Evolutionary conservation across 2,113 vertebrate genomes (phyloP), one percentile per base, ranked within the genome.

Genomic region (Gadus chalcogrammus): DNA sequence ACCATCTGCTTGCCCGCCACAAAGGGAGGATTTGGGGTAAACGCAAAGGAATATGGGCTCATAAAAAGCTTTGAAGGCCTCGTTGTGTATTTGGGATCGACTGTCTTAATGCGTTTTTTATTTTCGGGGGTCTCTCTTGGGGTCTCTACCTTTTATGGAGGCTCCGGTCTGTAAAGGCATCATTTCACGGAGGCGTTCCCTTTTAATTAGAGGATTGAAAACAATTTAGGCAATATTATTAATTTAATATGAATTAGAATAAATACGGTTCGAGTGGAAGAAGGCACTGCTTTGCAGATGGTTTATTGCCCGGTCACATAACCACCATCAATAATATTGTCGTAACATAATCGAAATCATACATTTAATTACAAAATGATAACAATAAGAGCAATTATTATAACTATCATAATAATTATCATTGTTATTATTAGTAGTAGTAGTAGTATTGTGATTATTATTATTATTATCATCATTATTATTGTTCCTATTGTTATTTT

Each of bases 1-100:
- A 96, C 95, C 96, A 99, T 97, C 95, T 99, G 97, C 95, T 95
- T 93, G 93, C 90, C 92, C 92, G 92, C 88, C 93, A 97, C 95
- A 98, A 98, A 95, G 91, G 94, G 92, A 89, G 95, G 96, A 97
- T 97, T 97, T 92, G 90, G 80, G 73, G 31, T 82, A 73, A 84
- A 70, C 88, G 89, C 90, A 84, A 84, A 86, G 84, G 87, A 85
- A 89, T 89, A 91, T 61, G 72, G 82, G 79, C 81, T 84, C 79
- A 86, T 87, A 87, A 85, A 88, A 89, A 89, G 86, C 92, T 91
- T 89, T 93, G 89, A 90, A 86, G 85, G 82, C 77, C 82, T 91
- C 71, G 91, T 94, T 90, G 92, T 90, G 88, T 82, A 79, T 81
- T 92, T 84, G 89, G 77, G 70, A 86, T 82, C 88, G 90, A 89